phyloP scores from a whole-genome alignment of 1,140 invertebrate species.

The Achatina immaculata region DNA sequence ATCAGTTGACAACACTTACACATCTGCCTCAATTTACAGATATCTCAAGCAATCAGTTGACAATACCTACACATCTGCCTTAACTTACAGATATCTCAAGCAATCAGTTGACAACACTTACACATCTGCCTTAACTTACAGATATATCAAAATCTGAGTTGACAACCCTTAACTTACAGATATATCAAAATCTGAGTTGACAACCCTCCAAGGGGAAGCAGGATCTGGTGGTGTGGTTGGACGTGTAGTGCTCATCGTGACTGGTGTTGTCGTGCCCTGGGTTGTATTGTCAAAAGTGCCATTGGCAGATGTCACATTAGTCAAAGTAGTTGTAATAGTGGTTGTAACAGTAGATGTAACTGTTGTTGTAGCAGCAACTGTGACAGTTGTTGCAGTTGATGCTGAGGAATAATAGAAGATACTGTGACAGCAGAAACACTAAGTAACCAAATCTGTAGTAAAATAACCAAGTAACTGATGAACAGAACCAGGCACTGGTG shows the following conservation, averaged over 20 bases:
- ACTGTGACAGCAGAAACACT: too few relatives aligned
- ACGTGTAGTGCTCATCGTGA: neutral
- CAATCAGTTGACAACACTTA: neutral
- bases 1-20: neutral
- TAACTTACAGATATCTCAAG: neutral
- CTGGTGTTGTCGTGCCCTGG: neutral
- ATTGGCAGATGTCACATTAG: neutral
- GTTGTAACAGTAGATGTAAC: neutral
- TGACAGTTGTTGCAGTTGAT: neutral
- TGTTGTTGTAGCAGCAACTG: neutral
- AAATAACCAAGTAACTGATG: too few relatives aligned
- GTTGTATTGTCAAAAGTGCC: neutral
- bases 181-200: neutral
- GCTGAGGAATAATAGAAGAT: too few relatives aligned
- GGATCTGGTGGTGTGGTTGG: slow-evolving; percentile 19
- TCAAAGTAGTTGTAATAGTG: neutral
- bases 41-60: neutral
- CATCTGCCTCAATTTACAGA: neutral
- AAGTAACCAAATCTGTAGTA: too few relatives aligned
- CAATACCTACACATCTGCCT: neutral
- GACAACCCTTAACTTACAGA: slow-evolving; percentile 7
- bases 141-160: neutral
- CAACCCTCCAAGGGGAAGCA: neutral
- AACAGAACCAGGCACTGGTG: too few relatives aligned
- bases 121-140: neutral